These are phyloP conservation scores for Heloderma charlesbogerti DNA, from an alignment of 2,113 vertebrate genomes.

Conservation along the genomic window DNA sequence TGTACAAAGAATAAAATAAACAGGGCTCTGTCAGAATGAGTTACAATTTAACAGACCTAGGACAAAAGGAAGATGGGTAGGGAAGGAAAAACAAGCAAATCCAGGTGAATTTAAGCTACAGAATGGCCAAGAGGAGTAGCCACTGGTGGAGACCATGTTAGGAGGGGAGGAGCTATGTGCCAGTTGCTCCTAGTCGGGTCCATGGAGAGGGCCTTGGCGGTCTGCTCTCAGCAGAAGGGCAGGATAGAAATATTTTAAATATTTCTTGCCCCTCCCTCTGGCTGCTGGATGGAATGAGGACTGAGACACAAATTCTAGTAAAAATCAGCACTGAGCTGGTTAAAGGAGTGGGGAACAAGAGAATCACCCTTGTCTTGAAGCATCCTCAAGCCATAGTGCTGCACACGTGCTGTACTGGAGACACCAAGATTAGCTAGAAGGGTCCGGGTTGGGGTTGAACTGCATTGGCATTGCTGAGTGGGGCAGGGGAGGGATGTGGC, in stretches of 20 bases:
- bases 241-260: neutral
- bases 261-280: neutral
- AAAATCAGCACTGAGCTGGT: neutral
- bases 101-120: neutral
- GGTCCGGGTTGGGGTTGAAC: no score
- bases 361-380: neutral
- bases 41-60: no score
- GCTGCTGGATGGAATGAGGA: neutral
- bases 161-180: no score
- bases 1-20: neutral
- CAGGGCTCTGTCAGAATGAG: neutral
- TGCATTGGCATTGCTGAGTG: neutral
- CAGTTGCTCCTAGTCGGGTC: neutral
- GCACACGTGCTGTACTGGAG: neutral
- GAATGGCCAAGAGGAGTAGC: neutral
- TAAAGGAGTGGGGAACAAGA: neutral
- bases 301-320: neutral
- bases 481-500: neutral
- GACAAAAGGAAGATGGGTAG: no score
- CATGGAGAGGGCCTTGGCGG: neutral
- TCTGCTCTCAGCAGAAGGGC: neutral
- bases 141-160: fast-evolving
- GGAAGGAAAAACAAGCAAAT: no score
- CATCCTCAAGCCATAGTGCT: neutral
- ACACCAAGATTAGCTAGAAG: neutral